These are phyloP conservation scores for Gymnocypris eckloni DNA, from an alignment of 2,797 vertebrate genomes.

Conservation along the genomic window DNA sequence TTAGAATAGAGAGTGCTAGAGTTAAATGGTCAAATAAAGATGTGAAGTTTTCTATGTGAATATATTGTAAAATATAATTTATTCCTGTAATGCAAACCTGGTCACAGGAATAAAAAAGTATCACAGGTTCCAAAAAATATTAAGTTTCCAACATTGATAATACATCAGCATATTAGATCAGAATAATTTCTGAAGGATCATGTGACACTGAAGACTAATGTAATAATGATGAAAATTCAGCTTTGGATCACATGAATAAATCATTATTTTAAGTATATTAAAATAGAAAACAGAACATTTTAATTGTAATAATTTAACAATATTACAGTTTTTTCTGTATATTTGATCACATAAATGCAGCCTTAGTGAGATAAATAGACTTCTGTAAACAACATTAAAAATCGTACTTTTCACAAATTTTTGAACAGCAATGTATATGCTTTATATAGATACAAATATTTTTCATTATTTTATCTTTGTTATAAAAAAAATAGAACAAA, in stretches of 20 bases:
- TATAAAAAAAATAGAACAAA: no score
- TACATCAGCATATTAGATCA: neutral
- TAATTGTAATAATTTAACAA: neutral
- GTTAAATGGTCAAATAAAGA: no score
- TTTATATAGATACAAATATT: no score
- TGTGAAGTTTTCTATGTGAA: neutral
- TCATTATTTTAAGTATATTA: neutral
- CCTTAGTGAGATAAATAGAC: no score
- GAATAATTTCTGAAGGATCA: neutral
- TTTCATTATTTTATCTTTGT: no score
- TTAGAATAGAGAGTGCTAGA: no score
- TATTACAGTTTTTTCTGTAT: neutral
- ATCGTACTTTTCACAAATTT: no score
- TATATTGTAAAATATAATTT: neutral
- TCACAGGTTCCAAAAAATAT: neutral
- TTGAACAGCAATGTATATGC: no score
- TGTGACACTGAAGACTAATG: neutral
- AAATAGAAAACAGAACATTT: neutral
- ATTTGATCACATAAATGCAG: neutral
- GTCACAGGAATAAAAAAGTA: neutral
- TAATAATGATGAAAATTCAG: neutral
- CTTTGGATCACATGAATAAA: neutral
- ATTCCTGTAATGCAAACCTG: neutral
- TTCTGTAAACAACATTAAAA: no score
- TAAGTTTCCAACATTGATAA: neutral